These are phyloP conservation scores for Mystacornis crossleyi DNA, from an alignment of 2,113 vertebrate genomes.

Conservation along the genomic window DNA sequence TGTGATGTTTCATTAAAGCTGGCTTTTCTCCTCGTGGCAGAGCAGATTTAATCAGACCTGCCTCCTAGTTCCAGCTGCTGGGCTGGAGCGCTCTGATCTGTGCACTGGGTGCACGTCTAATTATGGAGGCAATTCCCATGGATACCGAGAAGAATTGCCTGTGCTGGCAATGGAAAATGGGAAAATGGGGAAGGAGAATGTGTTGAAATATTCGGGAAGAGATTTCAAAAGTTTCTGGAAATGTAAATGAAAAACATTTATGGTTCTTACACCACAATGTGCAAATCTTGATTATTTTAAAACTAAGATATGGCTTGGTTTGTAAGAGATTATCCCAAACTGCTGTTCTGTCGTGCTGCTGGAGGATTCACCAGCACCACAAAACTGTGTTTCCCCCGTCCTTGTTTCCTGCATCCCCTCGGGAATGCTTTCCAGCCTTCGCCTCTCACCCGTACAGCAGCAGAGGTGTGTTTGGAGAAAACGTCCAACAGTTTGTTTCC, in stretches of 20 bases:
- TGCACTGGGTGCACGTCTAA: conserved; percentile 68
- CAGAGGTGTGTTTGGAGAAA: not conserved
- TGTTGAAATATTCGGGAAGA: conserved; percentile 19
- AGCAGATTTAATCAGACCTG: conserved; percentile 67
- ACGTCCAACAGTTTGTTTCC: not conserved
- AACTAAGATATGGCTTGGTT: not conserved
- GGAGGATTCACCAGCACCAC: not conserved
- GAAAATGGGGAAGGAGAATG: conserved; percentile 11
- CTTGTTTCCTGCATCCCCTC: not conserved
- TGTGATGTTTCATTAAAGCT: conserved; percentile 65
- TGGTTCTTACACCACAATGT: not conserved
- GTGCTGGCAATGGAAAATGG: conserved; percentile 57
- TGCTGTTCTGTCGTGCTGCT: not conserved
- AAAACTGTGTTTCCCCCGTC: not conserved
- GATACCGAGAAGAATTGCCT: conserved; percentile 67
- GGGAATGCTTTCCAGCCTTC: not conserved
- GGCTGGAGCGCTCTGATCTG: conserved; percentile 65
- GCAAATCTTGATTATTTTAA: not conserved
- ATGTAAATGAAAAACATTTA: not conserved
- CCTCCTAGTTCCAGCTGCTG: conserved; percentile 71
- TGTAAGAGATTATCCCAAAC: not conserved
- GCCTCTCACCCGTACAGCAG: not conserved
- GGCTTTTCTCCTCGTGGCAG: conserved; percentile 61
- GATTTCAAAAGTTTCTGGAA: conserved; percentile 22
- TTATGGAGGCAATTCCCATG: conserved; percentile 74